A percentile compares a stretch with the other conserved stretches of the same genome.
Conservation (phyloP, 2,797 vertebrate genomes). For the Sciaenops ocellatus region DNA sequence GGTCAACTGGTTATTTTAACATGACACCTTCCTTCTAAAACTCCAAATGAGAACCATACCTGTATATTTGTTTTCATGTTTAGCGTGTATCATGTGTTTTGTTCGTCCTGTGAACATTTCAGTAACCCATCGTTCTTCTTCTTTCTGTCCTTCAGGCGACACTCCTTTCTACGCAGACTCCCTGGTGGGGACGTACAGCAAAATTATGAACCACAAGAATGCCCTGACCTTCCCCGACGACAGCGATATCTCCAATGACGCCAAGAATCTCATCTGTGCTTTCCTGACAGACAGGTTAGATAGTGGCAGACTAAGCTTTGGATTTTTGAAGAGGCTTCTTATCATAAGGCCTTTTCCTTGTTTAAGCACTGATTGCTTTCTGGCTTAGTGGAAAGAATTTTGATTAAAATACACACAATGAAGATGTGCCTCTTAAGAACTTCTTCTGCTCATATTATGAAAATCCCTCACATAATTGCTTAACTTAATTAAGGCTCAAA, state of each 20-base stretch:
- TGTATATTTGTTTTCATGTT: background rate
- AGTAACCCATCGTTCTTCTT: conserved; percentile 25
- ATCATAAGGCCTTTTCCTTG: conserved; percentile 34
- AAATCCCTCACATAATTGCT: background rate
- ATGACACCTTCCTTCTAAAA: background rate
- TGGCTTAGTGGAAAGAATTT: conserved; percentile 16
- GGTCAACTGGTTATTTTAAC: background rate
- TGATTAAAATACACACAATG: background rate
- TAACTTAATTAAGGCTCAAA: background rate
- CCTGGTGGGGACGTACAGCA: conserved; percentile 98
- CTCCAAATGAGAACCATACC: background rate
- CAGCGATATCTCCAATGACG: conserved; percentile 97
- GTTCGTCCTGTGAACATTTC: background rate
- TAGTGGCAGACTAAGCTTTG: background rate
- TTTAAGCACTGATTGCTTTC: conserved; percentile 30
- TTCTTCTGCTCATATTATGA: background rate
- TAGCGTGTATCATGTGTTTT: background rate
- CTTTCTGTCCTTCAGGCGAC: conserved; percentile 87
- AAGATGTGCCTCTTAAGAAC: background rate
- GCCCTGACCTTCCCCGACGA: conserved; percentile 97
- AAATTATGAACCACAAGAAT: conserved; percentile 99
- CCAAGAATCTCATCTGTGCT: conserved; percentile 98
- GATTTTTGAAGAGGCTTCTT: conserved; percentile 17
- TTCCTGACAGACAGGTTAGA: conserved; percentile 97
- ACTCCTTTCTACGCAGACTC: conserved; percentile 99